Evolutionary conservation across 1,140 invertebrate species (phyloP), one percentile per base, ranked within the genome.

Genomic region (Nasonia longicornis): DNA sequence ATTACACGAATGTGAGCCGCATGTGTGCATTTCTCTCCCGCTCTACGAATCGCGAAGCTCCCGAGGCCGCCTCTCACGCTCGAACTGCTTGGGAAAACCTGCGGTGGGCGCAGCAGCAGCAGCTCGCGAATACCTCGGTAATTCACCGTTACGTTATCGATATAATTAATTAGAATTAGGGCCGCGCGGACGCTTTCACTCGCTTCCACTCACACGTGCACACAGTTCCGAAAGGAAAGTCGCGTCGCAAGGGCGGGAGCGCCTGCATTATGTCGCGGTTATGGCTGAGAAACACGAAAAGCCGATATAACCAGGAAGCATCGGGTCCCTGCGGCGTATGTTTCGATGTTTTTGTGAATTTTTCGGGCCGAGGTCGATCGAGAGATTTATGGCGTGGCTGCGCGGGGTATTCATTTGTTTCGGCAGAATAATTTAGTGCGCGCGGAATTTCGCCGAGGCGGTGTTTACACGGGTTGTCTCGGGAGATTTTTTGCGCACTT

Each of bases 111-210:
- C 71, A 22, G 42, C 38, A 20, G 22, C 31, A 6, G 69, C 69
- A n/a, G 74, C n/a, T 14, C 38, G 75, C 74, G 71, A 52, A 31
- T 35, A 29, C 71, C 71, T 45, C 26, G 35, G 66, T 58, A 67
- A 69, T 67, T 26, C 64, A 80, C 52, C 80, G 73, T 81, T 75
- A 66, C 80, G 69, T 70, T 80, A 82, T 82, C 80, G 80, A 78
- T 76, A 70, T 78, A 77, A 82, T 84, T 84, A 84, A 84, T 84
- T 84, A 69, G 81, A 80, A 82, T 82, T 77, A 81, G 77, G 81
- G 63, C 52, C 71, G 42, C 7, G 3, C 42, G 71, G 69, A n/a
- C 31, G 73, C 79, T 80, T 76, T 75, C 79, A 76, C 79, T 69
- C 8, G 52, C 31, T 35, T 35, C 31, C n/a, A 58, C 6, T n/a